Evolutionary conservation across 2,797 vertebrate genomes (phyloP), one percentile per base, ranked within the genome.

Genomic region (Gila robusta): DNA sequence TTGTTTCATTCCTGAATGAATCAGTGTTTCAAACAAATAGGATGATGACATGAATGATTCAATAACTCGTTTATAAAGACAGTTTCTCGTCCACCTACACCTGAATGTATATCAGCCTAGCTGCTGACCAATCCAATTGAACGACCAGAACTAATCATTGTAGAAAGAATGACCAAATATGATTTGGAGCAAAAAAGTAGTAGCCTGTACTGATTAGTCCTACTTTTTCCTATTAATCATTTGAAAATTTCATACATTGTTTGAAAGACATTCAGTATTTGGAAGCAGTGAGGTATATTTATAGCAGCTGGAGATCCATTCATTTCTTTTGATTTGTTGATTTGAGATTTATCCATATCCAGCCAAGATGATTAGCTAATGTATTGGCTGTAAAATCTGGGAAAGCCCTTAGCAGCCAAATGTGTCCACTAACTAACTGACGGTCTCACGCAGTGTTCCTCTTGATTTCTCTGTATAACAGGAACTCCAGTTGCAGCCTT

Each of bases 391-490:
- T 84, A 77, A 77, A 84, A 66, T 78, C 47, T 69, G 62, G 72
- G 71, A 83, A 66, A 67, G 9, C 62, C 73, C 59, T 28, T 54
- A 56, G 8, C 81, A 62, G 37, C 54, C 69, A 83, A n/a, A 17
- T 76, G 17, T 67, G 59, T 84, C 62, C 7, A 35, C 9, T 26
- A 84, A 84, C 32, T 79, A 79, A 87, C 66, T 73, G 37, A 41
- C 62, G 10, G 52, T 47, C 14, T 73, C 39, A n/a, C 59, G 49
- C 59, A 64, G 78, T 14, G 44, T 32, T 70, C 44, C 74, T 82
- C 79, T 78, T 83, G 73, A 56, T 26, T 84, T 81, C 35, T 74
- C n/a, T 81, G 49, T 54, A 77, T 66, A 70, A 81, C 69, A 52
- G 67, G 56, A 83, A 79, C 28, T 74, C 23, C 78, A 89, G 32